Conservation (phyloP, 2,113 vertebrate genomes). For the Apteryx owenii region DNA sequence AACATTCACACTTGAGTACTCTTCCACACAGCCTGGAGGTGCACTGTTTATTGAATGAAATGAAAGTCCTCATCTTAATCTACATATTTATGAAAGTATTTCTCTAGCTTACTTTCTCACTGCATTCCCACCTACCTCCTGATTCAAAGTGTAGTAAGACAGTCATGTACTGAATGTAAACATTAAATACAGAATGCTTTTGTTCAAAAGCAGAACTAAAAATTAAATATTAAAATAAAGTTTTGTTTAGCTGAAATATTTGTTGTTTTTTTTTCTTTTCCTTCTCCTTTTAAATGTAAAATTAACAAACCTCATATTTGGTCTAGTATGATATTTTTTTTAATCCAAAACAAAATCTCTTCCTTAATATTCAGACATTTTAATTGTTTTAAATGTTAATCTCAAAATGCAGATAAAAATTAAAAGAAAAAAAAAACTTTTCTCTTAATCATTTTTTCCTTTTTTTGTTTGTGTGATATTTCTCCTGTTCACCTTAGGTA, state of each 20-base stretch:
- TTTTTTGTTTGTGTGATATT: neutral
- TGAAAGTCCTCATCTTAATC: neutral
- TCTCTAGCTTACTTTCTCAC: neutral
- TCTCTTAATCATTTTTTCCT: neutral
- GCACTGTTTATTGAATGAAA: neutral
- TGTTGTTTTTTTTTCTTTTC: neutral
- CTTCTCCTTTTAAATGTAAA: neutral
- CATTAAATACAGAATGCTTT: neutral
- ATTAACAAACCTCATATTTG: fast-evolving
- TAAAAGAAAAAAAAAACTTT: neutral
- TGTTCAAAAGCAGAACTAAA: neutral
- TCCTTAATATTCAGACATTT: neutral
- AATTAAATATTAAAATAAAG: neutral
- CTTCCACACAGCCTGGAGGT: neutral
- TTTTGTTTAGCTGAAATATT: fast-evolving
- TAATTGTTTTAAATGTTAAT: neutral
- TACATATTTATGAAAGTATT: neutral
- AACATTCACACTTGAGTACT: neutral
- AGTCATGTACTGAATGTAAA: neutral
- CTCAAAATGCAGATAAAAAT: neutral
- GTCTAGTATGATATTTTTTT: neutral
- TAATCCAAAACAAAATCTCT: neutral
- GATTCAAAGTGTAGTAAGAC: neutral
- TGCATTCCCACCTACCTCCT: fast-evolving
- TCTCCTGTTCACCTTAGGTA: fast-evolving